A percentile compares a stretch with the other conserved stretches of the same genome.
Conservation (phyloP, 2,113 vertebrate species). For the Candoia aspera region DNA sequence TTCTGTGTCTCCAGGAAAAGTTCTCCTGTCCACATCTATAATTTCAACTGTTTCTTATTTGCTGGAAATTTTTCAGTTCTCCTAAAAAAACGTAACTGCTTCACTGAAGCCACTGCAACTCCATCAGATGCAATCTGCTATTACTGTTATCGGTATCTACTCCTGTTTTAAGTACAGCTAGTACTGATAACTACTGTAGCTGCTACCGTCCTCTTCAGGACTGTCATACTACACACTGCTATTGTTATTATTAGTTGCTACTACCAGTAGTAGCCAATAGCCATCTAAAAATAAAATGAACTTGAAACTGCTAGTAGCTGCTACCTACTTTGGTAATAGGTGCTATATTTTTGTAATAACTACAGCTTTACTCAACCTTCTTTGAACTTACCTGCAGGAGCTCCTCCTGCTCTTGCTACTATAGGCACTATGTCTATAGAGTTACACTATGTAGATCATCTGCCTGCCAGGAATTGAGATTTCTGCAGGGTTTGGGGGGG, state of each 20-base stretch:
- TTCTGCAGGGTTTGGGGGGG: neutral
- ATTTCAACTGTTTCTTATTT: too few species aligned
- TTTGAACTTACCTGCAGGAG: too few species aligned
- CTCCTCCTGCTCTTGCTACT: neutral
- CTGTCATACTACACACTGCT: neutral
- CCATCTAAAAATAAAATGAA: too few species aligned
- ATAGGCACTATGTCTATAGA: too few species aligned
- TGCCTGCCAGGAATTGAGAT: neutral
- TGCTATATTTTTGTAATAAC: neutral
- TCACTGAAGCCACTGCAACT: too few species aligned
- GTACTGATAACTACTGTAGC: neutral
- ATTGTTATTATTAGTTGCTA: neutral
- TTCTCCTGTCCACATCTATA: too few species aligned
- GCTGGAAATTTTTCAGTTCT: too few species aligned
- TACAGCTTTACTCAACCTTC: neutral
- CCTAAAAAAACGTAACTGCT: neutral
- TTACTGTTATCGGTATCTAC: neutral
- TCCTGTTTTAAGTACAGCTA: neutral
- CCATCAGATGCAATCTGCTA: too few species aligned
- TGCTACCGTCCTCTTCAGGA: neutral
- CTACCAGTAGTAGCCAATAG: neutral
- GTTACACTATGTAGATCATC: neutral
- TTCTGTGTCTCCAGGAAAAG: too few species aligned
- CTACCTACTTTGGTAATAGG: neutral
- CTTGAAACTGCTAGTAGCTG: neutral